A percentile compares a stretch with the other conserved stretches of the same genome.
Evolutionary conservation across 2,113 vertebrate species (phyloP).

Genomic region (Chloroceryle aenea): DNA sequence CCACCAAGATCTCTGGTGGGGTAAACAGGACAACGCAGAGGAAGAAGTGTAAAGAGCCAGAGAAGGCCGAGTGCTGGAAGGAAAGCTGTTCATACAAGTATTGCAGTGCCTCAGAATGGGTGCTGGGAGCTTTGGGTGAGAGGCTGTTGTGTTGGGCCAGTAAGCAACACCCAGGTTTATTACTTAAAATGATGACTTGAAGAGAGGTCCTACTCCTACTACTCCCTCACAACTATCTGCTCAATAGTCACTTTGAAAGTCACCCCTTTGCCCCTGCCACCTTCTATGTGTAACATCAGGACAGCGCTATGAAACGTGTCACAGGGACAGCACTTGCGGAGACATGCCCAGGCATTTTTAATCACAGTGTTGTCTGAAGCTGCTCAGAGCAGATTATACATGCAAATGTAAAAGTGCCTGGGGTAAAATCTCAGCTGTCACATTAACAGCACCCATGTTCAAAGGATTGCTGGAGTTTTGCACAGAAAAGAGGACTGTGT

Average conservation of each 20-base stretch:
- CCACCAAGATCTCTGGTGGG: not conserved
- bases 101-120: not conserved
- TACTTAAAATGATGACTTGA: not conserved
- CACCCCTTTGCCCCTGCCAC: not conserved
- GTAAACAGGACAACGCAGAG: not conserved
- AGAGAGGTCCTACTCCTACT: not conserved
- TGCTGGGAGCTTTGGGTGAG: not conserved
- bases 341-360: slow-evolving; percentile 11
- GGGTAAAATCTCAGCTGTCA: not conserved
- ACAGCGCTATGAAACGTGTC: not conserved
- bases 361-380: not conserved
- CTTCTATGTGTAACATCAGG: not conserved
- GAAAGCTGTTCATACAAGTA: not conserved
- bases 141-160: not conserved
- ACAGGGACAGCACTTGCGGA: not conserved
- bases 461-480: not conserved
- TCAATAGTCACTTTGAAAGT: not conserved
- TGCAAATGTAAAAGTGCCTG: not conserved
- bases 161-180: not conserved
- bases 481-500: not conserved
- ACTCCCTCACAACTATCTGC: not conserved
- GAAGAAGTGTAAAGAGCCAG: not conserved
- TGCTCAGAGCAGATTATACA: slow-evolving; percentile 11
- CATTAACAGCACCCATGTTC: not conserved
- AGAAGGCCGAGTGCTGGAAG: not conserved